Percentiles rank a stretch among this genome's conserved stretches.
Conservation (phyloP, 2,888 invertebrate genomes). For the Caenorhabditis macrosperma region DNA sequence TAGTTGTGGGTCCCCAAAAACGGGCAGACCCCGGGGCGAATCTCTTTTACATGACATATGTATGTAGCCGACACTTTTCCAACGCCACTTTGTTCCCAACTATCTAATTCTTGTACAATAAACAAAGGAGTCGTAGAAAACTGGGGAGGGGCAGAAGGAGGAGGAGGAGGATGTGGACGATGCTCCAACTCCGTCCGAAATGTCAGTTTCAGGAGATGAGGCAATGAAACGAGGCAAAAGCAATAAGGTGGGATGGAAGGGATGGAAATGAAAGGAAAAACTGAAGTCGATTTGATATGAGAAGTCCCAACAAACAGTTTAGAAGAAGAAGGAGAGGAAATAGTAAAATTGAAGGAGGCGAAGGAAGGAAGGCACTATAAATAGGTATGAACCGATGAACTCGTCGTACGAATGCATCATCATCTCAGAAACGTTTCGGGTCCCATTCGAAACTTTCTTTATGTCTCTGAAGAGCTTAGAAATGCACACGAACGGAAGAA, state of each 20-base stretch:
- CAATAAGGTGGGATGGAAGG: background rate
- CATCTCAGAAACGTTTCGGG: no score
- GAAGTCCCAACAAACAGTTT: background rate
- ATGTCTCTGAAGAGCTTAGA: constrained; percentile 16
- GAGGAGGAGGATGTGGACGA: constrained; percentile 11
- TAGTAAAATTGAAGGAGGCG: no score
- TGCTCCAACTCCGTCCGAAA: constrained; percentile 13
- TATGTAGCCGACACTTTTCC: constrained; percentile 49
- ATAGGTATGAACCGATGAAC: no score
- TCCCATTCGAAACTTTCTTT: background rate
- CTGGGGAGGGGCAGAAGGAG: background rate
- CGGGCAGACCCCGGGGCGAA: constrained; percentile 36
- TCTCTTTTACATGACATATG: constrained; percentile 57
- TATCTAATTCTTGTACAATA: constrained; percentile 54
- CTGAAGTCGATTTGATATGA: background rate
- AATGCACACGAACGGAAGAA: constrained; percentile 4
- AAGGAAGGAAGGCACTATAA: no score
- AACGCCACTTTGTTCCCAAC: constrained; percentile 42
- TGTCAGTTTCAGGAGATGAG: constrained; percentile 53
- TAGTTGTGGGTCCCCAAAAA: constrained; percentile 57
- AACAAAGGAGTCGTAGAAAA: constrained; percentile 26
- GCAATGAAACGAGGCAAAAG: constrained; percentile 13
- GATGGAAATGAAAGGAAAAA: constrained; percentile 1
- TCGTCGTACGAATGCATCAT: no score
- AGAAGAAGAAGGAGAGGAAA: no score